Base-by-base conservation (phyloP, 2,113 vertebrate species). In the Eonycteris spelaea region DNA sequence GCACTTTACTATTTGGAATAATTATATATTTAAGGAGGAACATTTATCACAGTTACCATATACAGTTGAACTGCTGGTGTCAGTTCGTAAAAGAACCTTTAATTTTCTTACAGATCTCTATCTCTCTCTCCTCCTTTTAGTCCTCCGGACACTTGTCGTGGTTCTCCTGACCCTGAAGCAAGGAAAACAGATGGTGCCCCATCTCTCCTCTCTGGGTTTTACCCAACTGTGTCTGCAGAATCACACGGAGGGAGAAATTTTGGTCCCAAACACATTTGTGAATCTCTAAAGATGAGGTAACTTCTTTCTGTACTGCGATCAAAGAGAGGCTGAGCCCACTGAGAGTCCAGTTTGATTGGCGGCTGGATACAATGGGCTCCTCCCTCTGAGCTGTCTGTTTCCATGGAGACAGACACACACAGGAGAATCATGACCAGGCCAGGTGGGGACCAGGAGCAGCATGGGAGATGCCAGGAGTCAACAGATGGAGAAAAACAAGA, bases 361-460 rank as follows among this genome's bases (percentile, higher is more conserved):
- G 18, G 51, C 73, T 83, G 65, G 91, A 63, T 71, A 22, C 61
- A 5, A 43, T 3, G 13, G 35, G 70, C 79, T 75, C 83, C 87
- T 28, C 86, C 89, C 86, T 74, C 9, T 2, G 30, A 85, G 79
- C 87, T 33, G 80, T 92, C 91, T 57, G 95, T 97, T 90, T 91
- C 97, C 90, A 90, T 97, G 94, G 96, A 97, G 79, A 98, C 86
- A 79, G 75, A 92, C 33, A 0, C 12, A 26, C 70, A 79, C 82
- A 48, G 57, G 59, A 94, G 63, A 84, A 28, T 45, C 61, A 4
- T 5, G 4, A n/a, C 12, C 1, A 15, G 28, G 38, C 63, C 75
- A 82, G 61, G 78, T 83, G 79, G 48, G 78, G 40, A 21, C 53
- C 16, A 61, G 63, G 38, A 70, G 30, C 85, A 40, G 86, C 26